Base-by-base conservation (phyloP, 2,888 invertebrate species). In the Tenthredo mesomela region DNA sequence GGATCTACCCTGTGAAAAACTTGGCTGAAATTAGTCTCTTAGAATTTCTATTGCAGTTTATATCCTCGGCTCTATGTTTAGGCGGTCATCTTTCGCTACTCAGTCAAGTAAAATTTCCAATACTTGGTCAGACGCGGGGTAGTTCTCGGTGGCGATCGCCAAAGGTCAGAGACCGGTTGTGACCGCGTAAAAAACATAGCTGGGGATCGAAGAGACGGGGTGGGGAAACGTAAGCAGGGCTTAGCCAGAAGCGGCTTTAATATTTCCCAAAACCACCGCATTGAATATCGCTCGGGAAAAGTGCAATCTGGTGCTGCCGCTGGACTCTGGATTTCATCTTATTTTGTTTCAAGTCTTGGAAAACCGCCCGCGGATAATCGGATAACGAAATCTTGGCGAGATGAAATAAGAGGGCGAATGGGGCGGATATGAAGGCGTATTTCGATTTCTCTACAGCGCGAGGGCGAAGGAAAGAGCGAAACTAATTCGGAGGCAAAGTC, bases 111-210 rank as follows among this genome's bases (percentile, higher is more conserved):
- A 61, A 61, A 84, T 70, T 84, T 86, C 86, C 84, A 86, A 87
- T 87, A 86, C 87, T 85, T 85, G 87, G 84, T 84, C 86, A 85
- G 85, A 71, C 84, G 29, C 18, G 18, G 29, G 50, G 77, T 21
- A 10, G 43, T 40, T 43, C 43, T 29, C 18, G 29, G 29, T 4
- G 18, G 54, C 77, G 54, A 47, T 77, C 47, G 29, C 50, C 50
- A 40, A 50, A 77, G 54, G 77, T 50, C 25, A 78, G 73, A 70
- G 54, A 84, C 80, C 43, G 61, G 65, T 37, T 18, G 61, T 37
- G n/a, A 67, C 37, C 29, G 54, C 54, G 21, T 65, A 21, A 65
- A 58, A 43, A 82, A 61, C 67, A 33, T 67, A 67, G 67, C 33
- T 33, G 6, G 33, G 18, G 67, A 25, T 67, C 58, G 77, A 65